Evolutionary conservation across 2,113 vertebrate species (phyloP).

Genomic region (Irena cyanogastra): DNA sequence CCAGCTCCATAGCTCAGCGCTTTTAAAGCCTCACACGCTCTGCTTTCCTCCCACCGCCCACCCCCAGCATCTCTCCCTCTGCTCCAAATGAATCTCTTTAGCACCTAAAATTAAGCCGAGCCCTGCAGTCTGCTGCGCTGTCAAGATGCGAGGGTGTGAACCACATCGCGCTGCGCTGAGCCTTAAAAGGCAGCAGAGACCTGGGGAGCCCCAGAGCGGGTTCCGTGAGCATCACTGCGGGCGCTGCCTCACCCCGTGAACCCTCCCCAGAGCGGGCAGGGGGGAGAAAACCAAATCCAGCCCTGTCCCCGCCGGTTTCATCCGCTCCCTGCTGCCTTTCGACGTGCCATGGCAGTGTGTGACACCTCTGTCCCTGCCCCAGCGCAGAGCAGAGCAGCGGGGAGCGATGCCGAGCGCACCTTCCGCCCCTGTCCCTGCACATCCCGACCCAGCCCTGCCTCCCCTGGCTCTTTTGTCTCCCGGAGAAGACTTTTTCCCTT

Average conservation of each 20-base stretch:
- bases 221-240: not conserved
- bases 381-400: rapidly evolving
- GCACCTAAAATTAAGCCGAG: not conserved
- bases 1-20: not conserved
- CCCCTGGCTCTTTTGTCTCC: not conserved
- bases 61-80: not conserved
- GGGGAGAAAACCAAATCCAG: not conserved
- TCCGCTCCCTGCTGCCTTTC: not conserved
- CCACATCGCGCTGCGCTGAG: not conserved
- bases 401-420: not conserved
- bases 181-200: not conserved
- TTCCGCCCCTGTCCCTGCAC: not conserved
- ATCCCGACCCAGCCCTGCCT: not conserved
- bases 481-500: not conserved
- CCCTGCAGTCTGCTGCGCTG: not conserved
- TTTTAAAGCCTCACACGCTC: not conserved
- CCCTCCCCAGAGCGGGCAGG: not conserved
- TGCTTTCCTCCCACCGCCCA: not conserved
- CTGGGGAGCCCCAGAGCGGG: too few species aligned
- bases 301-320: not conserved
- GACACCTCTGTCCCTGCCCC: not conserved
- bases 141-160: not conserved
- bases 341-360: rapidly evolving
- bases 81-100: not conserved
- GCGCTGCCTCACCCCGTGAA: not conserved